These are phyloP conservation scores for Cryptocephalus moraei DNA, from an alignment of 2,888 invertebrate genomes.

Conservation along the genomic window DNA sequence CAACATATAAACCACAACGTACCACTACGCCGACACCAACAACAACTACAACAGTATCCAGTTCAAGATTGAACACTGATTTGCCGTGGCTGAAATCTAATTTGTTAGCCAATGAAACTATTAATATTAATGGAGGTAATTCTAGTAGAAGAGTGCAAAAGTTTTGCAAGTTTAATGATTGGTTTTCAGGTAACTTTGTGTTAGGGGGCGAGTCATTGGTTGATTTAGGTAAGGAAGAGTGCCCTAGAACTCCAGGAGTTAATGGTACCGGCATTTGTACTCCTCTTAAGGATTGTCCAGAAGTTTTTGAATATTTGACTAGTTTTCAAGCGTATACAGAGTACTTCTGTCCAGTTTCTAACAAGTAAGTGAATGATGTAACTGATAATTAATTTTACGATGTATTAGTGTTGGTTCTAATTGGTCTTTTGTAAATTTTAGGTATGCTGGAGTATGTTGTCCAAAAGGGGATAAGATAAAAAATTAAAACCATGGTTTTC, in stretches of 20 bases:
- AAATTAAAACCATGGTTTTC: too few relatives aligned
- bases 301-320: conserved; percentile 6
- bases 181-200: conserved; percentile 3
- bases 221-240: background rate
- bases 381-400: too few relatives aligned
- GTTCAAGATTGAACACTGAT: background rate
- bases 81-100: conserved; percentile 5
- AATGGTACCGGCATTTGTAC: conserved; percentile 4
- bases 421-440: background rate
- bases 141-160: too few relatives aligned
- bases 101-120: conserved; percentile 5
- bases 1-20: too few relatives aligned
- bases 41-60: background rate
- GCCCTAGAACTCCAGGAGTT: conserved; percentile 6
- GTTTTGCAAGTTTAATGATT: background rate
- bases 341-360: conserved; percentile 7
- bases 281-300: background rate
- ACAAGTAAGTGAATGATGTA: conserved; percentile 2
- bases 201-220: conserved; percentile 1
- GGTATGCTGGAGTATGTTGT: conserved; percentile 5
- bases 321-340: conserved; percentile 8
- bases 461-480: background rate
- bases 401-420: background rate
- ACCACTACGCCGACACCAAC: background rate
- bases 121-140: background rate